Evolutionary conservation across 2,113 vertebrate species (phyloP), one percentile per base, ranked within the genome.

Genomic region (Ageneiosus marmoratus): DNA sequence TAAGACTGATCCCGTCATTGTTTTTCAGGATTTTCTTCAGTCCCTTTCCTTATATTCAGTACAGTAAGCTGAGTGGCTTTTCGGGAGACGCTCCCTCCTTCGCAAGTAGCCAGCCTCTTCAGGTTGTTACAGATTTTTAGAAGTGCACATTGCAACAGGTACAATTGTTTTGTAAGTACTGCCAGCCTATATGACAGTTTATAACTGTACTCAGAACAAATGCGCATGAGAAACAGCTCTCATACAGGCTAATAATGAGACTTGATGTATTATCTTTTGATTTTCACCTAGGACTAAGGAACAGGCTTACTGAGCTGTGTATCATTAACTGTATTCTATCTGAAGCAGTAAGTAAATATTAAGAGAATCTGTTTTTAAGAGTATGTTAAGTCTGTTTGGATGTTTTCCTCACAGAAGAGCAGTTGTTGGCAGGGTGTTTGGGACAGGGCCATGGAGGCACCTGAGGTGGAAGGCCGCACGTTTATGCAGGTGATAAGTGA

Each of bases 401-500:
- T 0, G 50, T 13, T 77, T 41, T 44, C 1, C 24, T 77, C 12
- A 27, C 32, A 41, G 53, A 20, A 50, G 44, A 46, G 69, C 81
- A 88, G 87, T 84, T 76, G 85, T 90, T 88, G 85, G 67, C 46
- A 84, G 82, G 83, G 76, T 65, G 81, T 72, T 48, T 74, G 15
- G 91, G 89, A 91, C 91, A 86, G 88, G 87, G 94, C 92, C 88
- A 98, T 98, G 96, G 96, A 97, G 90, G 93, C 92, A 10, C 82
- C 84, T 34, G 90, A 88, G 86, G 90, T 86, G 78, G 93, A 93
- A 13, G 97, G 97, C 76, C 96, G 97, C 85, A 96, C 95, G 84
- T 99, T 99, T 91, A 97, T 99, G 95, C 95, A 99, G 95, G 97
- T 98, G 79, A 95, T 99, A 84, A 97, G 95, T 91, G 98, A 99